These are phyloP conservation scores for Galleria mellonella DNA, from an alignment of 1,140 invertebrate genomes.

Conservation along the genomic window DNA sequence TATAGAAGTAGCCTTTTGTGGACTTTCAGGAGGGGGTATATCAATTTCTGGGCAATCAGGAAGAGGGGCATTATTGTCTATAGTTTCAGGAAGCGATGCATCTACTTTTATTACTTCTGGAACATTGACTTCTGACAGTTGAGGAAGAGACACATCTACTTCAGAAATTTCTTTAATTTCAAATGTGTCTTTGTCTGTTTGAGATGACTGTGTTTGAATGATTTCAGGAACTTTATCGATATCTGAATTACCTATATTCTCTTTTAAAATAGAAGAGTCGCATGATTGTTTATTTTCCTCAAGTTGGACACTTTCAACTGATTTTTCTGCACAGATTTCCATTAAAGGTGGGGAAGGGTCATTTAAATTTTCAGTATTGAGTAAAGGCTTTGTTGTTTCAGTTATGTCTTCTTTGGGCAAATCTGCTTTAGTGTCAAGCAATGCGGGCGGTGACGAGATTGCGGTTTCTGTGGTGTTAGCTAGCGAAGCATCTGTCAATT, in stretches of 20 bases:
- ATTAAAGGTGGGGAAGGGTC: conserved; percentile 21
- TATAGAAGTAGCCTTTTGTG: too few species aligned
- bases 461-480: conserved; percentile 48
- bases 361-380: conserved; percentile 2
- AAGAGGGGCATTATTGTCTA: background rate
- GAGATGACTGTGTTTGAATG: too few species aligned
- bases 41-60: too few species aligned
- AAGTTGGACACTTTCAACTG: conserved; percentile 1
- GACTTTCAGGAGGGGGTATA: too few species aligned
- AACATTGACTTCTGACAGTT: too few species aligned
- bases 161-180: too few species aligned
- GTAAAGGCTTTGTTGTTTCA: background rate
- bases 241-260: background rate
- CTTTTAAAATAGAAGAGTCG: too few species aligned
- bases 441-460: conserved; percentile 26
- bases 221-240: background rate
- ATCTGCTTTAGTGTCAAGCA: conserved; percentile 26
- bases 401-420: conserved; percentile 20
- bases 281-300: background rate
- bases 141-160: too few species aligned
- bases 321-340: conserved; percentile 14
- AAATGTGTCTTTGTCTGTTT: too few species aligned
- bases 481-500: conserved; percentile 62
- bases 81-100: background rate
- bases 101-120: too few species aligned